Base-by-base conservation (phyloP, 2,888 invertebrate species). In the Elysia crispata region DNA sequence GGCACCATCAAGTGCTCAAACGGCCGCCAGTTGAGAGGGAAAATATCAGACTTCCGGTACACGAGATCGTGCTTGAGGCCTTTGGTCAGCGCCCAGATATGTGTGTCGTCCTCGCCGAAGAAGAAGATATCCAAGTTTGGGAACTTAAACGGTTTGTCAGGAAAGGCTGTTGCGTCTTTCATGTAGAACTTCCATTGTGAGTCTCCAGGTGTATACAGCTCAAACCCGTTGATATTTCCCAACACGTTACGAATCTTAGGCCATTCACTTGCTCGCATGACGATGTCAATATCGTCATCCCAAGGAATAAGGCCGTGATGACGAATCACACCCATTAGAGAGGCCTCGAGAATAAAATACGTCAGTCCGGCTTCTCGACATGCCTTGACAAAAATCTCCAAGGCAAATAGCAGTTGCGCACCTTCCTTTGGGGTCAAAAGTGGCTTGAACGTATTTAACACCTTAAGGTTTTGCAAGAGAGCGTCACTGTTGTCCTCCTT, bases 111-210 rank as follows among this genome's bases (percentile, higher is more conserved):
- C 67, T 86, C 85, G 1, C 57, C 80, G 80, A 83, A 88, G 80
- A 89, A 88, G 74, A 85, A 87, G 18, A 89, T 85, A 74, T 88
- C 87, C 15, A 88, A 74, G 73, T 86, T 86, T 13, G 88, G 88
- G 84, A 86, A 88, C 49, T 83, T 85, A 80, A 84, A 86, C 3
- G 83, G 83, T 67, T 83, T 81, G 69, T 83, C 80, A 0, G 84
- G 79, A 25, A 85, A 81, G 18, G 72, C 30, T 5, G 54, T 57
- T 13, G 81, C 80, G 1, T 75, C 25, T 18, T 77, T 78, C 13
- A 81, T 72, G 77, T 85, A 86, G 73, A 87, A 86, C 50, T 86
- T 86, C 86, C 87, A 88, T 69, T 83, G 83, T 70, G 77, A 75
- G 5, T 77, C 73, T 15, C 77, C 31, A 33, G 83, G 77, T 11